Percentiles rank a stretch among this genome's conserved stretches.
These are phyloP conservation scores for Psephotus haematonotus DNA, from an alignment of 2,113 vertebrate species.

Conservation along the genomic window DNA sequence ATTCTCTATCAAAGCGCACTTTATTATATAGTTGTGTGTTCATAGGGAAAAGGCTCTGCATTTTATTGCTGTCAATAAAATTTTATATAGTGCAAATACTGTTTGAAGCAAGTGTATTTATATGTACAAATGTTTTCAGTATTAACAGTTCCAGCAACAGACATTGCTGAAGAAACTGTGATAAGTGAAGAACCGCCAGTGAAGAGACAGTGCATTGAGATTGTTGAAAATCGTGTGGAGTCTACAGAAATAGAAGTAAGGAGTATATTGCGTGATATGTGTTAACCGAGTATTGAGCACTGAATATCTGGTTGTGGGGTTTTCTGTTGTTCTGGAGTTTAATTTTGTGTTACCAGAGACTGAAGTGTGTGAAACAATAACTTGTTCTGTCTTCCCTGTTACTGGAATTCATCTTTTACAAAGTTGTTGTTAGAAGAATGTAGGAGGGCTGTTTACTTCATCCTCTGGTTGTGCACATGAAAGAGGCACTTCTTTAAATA, in stretches of 20 bases:
- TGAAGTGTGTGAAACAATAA: conserved; percentile 19
- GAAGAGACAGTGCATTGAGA: conserved; percentile 86
- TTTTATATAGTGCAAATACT: not conserved
- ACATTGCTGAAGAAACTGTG: conserved; percentile 90
- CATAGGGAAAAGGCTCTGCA: not conserved
- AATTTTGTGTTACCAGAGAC: conserved; percentile 46
- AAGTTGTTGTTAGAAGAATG: not conserved
- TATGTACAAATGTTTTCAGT: conserved; percentile 71
- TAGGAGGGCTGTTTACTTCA: not conserved
- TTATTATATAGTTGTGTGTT: not conserved
- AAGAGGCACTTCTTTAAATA: not conserved
- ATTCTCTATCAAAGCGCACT: not conserved
- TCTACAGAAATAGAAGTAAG: conserved; percentile 87
- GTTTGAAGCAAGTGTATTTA: not conserved
- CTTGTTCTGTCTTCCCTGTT: not conserved
- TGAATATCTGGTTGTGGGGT: not conserved
- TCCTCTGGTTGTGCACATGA: not conserved
- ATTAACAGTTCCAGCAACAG: conserved; percentile 88
- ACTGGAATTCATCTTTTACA: not conserved
- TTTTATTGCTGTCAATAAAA: not conserved
- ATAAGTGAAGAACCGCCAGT: conserved; percentile 85
- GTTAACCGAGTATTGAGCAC: conserved; percentile 65
- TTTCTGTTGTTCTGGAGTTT: conserved; percentile 45
- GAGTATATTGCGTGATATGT: conserved; percentile 71
- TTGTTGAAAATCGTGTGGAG: conserved; percentile 84